Base-by-base conservation (phyloP, 37 sponge, comb jelly and placozoan genomes). In the Ephydatia muelleri region DNA sequence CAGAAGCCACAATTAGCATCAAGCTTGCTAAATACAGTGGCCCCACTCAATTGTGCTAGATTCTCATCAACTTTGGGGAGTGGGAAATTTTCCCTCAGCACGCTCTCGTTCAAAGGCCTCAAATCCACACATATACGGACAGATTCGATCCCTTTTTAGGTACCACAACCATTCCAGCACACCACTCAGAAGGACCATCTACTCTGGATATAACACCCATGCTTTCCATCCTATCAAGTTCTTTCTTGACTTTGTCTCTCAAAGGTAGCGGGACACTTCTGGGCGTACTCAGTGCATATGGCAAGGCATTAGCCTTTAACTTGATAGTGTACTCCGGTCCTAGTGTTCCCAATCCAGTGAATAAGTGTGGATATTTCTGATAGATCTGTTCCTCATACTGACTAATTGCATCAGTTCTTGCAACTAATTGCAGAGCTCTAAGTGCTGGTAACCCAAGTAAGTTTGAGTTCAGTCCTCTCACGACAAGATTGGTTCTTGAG, bases 51-150 rank as follows among this genome's bases (percentile, higher is more conserved):
- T 30, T 89, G 80, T 29, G 40, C 84, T 38, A 83, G 65, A 11
- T 80, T 77, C 29, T 83, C 84, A 43, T 89, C 84, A 21, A 89
- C 90, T 49, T 34, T 84, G 31, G 90, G 90, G 22, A 89, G 79
- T 31, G 90, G 90, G 65, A 80, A 81, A 13, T 75, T 76, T 68
- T 89, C 90, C 38, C 90, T 43, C 33, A 49, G 43, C 27, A 83
- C 80, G 65, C 75, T 80, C 68, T 79, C 76, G 67, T 84, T 84
- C 23, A 88, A 72, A 8, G 83, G 74, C 14, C 49, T 78, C 34
- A 79, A 71, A 37, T 85, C 86, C 12, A 85, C 81, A 65, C 79
- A 82, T 38, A 82, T 77, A 32, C 78, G 34, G 22, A 88, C 72
- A 27, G 25, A 39, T 70, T 78, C 83, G 77, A 49, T 57, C 57